A percentile compares a stretch with the other conserved stretches of the same genome.
These are phyloP conservation scores for Rhabdomys pumilio DNA, from an alignment of 2,797 vertebrate genomes.

Conservation along the genomic window DNA sequence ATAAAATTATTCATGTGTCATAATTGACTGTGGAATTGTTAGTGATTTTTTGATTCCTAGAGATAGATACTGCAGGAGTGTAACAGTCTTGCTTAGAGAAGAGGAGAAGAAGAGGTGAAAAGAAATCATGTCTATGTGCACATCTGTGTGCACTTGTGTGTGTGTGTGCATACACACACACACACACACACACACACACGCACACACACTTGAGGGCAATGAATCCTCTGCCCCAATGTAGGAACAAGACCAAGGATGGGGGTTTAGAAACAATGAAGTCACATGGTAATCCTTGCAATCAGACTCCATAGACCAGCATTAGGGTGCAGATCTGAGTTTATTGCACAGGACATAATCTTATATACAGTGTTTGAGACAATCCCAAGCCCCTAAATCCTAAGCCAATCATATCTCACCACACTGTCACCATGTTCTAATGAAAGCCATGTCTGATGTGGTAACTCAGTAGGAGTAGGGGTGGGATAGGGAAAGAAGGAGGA, in stretches of 20 bases:
- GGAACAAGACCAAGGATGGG: not conserved
- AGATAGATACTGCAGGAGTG: not conserved
- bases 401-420: not conserved
- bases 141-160: no score
- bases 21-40: not conserved
- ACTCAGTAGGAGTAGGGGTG: not conserved
- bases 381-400: not conserved
- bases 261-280: not conserved
- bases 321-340: not conserved
- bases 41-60: not conserved
- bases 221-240: not conserved
- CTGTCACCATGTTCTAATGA: not conserved
- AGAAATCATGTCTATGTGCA: no score
- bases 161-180: no score
- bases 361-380: not conserved
- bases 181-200: no score
- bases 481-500: not conserved
- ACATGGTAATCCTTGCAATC: not conserved
- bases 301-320: not conserved
- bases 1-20: not conserved
- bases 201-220: rapidly evolving
- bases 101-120: not conserved
- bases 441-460: not conserved
- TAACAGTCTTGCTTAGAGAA: not conserved
- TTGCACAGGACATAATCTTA: not conserved